Base-by-base conservation (phyloP, 1,140 invertebrate species). In the Drosophila leontia region DNA sequence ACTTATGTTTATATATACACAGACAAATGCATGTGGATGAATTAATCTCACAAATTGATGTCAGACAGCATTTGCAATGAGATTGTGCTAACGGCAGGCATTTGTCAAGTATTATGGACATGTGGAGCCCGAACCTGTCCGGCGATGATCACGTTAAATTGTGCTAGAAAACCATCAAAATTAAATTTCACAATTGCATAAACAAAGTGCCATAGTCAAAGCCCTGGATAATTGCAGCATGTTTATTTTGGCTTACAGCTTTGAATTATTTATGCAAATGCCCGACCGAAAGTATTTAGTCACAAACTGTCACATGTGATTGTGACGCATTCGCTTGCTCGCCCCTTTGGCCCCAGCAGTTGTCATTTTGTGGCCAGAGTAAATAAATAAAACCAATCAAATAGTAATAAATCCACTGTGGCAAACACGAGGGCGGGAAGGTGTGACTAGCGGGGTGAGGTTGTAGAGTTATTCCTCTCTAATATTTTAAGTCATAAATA, bases 341-440 rank as follows among this genome's bases (percentile, higher is more conserved):
- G 47, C 51, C 17, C 48, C 26, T 19, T 17, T 41, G 26, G 23
- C 3, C 41, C 65, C 56, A 63, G 19, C 82, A 81, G 80, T 76
- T 82, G 83, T 72, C 70, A 72, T 82, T 69, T 76, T 87, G 79
- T 51, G 83, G 75, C 63, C 53, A 56, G 35, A 69, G 77, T 76
- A 82, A 86, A 87, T 72, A 87, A 82, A 79, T 67, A 61, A 64
- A 71, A 65, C 69, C 74, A 87, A 82, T 87, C 48, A 82, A 87
- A 76, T 60, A 64, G 65, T 72, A 82, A 82, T 64, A 81, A 71
- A 75, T 84, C 69, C 55, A 67, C 34, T 37, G 26, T 61, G 50
- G 58, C 80, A 69, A 57, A 17, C 26, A 44, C 12, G 19, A 6
- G 19, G 62, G 39, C 9, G 23, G 23, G 19, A 53, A 67, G 61